phyloP scores from a whole-genome alignment of 2,888 invertebrate genomes.

The Zele albiditarsus region DNA sequence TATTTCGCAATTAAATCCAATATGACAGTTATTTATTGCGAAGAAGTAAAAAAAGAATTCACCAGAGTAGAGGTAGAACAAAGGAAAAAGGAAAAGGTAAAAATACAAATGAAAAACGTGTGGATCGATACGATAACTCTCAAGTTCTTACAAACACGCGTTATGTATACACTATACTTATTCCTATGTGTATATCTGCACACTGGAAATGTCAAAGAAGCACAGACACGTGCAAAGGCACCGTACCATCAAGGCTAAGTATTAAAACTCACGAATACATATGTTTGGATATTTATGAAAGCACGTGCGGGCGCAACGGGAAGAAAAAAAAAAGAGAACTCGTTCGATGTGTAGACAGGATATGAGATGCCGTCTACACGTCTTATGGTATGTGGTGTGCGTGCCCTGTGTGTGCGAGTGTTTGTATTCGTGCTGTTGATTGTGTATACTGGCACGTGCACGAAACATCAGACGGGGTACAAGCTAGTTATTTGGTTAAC shows the following conservation, averaged over 20 bases:
- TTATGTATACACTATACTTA: not conserved
- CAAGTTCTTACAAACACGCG: not conserved
- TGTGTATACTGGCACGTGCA: conserved; percentile 30
- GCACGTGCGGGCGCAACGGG: not conserved
- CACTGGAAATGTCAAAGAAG: not conserved
- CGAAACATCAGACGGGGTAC: not conserved
- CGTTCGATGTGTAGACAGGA: conserved; percentile 5
- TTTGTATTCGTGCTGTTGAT: conserved; percentile 26
- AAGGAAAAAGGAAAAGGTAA: not conserved
- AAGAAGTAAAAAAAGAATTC: not conserved
- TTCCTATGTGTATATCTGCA: not conserved
- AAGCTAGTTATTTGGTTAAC: not conserved
- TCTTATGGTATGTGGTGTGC: not conserved
- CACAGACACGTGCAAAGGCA: not conserved
- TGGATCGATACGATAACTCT: not conserved
- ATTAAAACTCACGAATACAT: conserved; percentile 9
- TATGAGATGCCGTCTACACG: not conserved
- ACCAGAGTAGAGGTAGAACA: not conserved
- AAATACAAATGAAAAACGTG: not conserved
- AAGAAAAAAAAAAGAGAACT: not conserved
- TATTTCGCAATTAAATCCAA: not conserved
- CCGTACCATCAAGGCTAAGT: not conserved
- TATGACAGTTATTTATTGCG: not conserved
- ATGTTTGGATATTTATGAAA: conserved; percentile 1
- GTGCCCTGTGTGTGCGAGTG: not conserved